These are phyloP conservation scores for Vimba vimba DNA, from an alignment of 2,113 vertebrate species.

Conservation along the genomic window DNA sequence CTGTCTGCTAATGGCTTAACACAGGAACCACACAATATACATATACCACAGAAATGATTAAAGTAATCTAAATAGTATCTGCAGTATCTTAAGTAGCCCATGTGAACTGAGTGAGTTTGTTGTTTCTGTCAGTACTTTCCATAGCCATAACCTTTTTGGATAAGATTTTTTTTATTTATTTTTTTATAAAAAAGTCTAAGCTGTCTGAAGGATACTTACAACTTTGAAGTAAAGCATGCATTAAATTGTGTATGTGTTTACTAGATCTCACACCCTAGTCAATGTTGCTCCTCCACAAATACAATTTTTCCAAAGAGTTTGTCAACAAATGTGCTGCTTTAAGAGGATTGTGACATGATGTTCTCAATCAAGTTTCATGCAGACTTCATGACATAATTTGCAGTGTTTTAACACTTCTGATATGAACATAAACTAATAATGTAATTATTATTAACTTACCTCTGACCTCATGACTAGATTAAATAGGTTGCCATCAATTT, in stretches of 20 bases:
- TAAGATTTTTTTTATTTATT: no score
- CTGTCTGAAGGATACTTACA: neutral
- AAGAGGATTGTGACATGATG: neutral
- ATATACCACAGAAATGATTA: neutral
- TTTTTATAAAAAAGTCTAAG: constrained; percentile 30
- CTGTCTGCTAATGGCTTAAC: neutral
- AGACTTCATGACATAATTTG: neutral
- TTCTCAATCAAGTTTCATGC: neutral
- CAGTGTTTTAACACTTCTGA: neutral
- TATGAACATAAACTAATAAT: neutral
- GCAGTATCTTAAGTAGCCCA: no score
- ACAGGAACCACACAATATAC: no score
- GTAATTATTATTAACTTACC: neutral
- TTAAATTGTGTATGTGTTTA: constrained; percentile 5
- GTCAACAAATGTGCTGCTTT: neutral
- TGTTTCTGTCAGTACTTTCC: neutral
- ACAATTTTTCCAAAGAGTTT: neutral
- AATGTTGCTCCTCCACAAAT: neutral
- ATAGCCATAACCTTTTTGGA: neutral
- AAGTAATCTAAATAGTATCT: neutral
- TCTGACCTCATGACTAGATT: neutral
- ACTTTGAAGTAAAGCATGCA: constrained; percentile 21
- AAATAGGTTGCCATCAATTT: neutral
- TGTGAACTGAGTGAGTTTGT: neutral
- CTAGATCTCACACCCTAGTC: neutral